These are phyloP conservation scores for Matsumyia berberina DNA, from an alignment of 2,888 invertebrate species.

Conservation along the genomic window DNA sequence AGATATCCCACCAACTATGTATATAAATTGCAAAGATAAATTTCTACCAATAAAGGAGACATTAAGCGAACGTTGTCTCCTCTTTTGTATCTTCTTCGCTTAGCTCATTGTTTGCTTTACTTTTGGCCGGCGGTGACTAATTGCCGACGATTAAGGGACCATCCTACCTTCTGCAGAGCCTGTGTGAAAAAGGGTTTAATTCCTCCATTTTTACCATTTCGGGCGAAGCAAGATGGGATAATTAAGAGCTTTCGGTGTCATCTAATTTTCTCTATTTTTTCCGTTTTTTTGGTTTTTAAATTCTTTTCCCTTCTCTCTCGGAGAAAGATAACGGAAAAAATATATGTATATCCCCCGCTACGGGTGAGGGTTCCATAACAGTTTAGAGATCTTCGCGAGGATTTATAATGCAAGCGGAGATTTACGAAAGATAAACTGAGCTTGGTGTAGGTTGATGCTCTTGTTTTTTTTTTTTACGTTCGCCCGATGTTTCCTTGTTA, in stretches of 20 bases:
- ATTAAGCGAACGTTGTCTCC: slow-evolving; percentile 74
- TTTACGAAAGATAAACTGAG: slow-evolving; percentile 67
- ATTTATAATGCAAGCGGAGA: slow-evolving; percentile 74
- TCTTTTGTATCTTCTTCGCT: slow-evolving; percentile 58
- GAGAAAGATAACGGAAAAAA: slow-evolving; percentile 27
- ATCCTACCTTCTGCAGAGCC: slow-evolving; percentile 63
- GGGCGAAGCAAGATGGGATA: slow-evolving; percentile 58
- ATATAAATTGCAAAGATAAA: slow-evolving; percentile 75
- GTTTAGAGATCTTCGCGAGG: slow-evolving; percentile 68
- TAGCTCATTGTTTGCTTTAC: slow-evolving; percentile 58
- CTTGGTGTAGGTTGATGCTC: slow-evolving; percentile 20
- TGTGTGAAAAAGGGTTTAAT: slow-evolving; percentile 72
- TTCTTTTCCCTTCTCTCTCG: slow-evolving; percentile 14
- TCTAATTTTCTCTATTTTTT: slow-evolving; percentile 66
- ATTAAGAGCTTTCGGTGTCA: slow-evolving; percentile 76
- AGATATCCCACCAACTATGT: slow-evolving; percentile 71
- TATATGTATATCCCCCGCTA: slow-evolving; percentile 10
- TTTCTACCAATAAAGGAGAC: slow-evolving; percentile 75
- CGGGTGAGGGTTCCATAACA: slow-evolving; percentile 32
- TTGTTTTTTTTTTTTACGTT: slow-evolving; percentile 3
- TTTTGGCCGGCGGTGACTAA: slow-evolving; percentile 71
- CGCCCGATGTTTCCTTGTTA: slow-evolving; percentile 26
- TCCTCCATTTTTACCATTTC: slow-evolving; percentile 40
- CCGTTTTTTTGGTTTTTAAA: slow-evolving; percentile 1
- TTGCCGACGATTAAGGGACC: slow-evolving; percentile 73